Evolutionary conservation across 2,113 vertebrate species (phyloP).

Genomic region (Etia nguti): DNA sequence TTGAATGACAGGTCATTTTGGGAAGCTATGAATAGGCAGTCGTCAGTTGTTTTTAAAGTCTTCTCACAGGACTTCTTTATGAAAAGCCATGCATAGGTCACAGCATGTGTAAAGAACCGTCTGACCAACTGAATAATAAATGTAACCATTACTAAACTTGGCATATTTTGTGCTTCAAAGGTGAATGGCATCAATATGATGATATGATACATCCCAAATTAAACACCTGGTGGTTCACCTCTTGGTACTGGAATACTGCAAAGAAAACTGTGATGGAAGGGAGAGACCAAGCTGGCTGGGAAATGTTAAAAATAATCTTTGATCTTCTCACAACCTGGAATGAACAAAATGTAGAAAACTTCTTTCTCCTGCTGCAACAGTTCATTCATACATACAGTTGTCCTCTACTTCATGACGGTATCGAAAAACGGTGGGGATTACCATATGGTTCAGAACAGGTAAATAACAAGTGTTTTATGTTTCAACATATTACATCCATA

Average conservation of each 20-base stretch:
- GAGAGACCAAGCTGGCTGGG: conserved; percentile 59
- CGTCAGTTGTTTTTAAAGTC: no score
- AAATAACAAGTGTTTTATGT: not conserved
- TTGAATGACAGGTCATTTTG: no score
- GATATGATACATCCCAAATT: conserved; percentile 68
- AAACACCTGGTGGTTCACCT: no score
- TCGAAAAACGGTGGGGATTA: fast-evolving
- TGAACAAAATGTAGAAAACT: conserved; percentile 62
- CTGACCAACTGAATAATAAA: fast-evolving
- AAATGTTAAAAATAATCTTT: conserved; percentile 75
- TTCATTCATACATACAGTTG: not conserved
- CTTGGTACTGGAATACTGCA: fast-evolving
- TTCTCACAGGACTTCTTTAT: no score
- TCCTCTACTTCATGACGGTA: conserved; percentile 21
- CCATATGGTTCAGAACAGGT: conserved; percentile 59
- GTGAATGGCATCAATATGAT: conserved; percentile 83
- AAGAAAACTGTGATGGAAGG: not conserved
- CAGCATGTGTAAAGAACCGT: no score
- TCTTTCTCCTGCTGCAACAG: conserved; percentile 64
- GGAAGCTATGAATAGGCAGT: no score
- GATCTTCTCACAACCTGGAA: conserved; percentile 72
- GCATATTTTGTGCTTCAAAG: fast-evolving
- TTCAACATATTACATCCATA: not conserved
- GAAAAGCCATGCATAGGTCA: no score
- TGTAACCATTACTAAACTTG: fast-evolving